Evolutionary conservation across 2,797 vertebrate genomes (phyloP), one percentile per base, ranked within the genome.

Genomic region (Enteromius trimaculatus): DNA sequence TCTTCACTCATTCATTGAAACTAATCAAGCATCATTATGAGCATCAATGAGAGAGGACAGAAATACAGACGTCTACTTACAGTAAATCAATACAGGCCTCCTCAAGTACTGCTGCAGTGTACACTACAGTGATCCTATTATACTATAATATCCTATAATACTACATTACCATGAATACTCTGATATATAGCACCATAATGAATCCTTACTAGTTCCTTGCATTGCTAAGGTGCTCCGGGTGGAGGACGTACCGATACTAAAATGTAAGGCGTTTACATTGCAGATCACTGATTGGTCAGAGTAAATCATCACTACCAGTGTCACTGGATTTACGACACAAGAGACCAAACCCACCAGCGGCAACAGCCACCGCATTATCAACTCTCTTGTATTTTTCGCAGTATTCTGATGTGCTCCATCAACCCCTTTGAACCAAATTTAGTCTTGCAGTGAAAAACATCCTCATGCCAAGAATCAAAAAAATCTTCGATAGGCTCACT

Each of bases 1-100:
- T 60, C 58, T 62, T 26, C 6, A 72, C 71, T 71, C 53, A 71
- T 65, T 78, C 55, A 80, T 55, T 44, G 13, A 39, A 80, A 66
- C 39, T n/a, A 80, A 39, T 17, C 14, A 64, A 64, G 55, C n/a
- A 23, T 26, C 60, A 64, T 64, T 64, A 64, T 21, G 4, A 60
- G 23, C 37, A 29, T 44, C 37, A 6, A 6, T 19, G 39, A 49
- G 26, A 65, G 26, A 31, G 29, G 58, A 62, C 26, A 29, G 23
- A 26, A 29, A 62, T 6, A 71, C 23, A 17, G 39, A 49, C 47
- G 23, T 39, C 37, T 69, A 23, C 39, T 14, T 66, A 39, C 17
- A n/a, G 9, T 60, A 26, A 60, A 60, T 60, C 6, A 44, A 14
- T 44, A 23, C 21, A 70, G 39, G 37, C 39, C 21, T 70, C 5